These are phyloP conservation scores for Embiotoca jacksoni DNA, from an alignment of 2,113 vertebrate species.

Conservation along the genomic window DNA sequence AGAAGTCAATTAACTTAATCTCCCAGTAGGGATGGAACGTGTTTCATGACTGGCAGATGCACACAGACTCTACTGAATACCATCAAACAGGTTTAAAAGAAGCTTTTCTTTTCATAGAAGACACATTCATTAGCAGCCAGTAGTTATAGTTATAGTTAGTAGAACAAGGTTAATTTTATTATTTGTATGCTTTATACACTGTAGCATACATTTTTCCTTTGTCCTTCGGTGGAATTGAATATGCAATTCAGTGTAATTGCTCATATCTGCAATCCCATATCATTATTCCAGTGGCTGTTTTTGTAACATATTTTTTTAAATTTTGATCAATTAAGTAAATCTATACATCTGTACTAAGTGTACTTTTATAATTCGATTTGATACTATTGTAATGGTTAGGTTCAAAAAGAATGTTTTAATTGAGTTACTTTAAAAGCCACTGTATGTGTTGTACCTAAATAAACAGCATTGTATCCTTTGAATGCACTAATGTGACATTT, in stretches of 20 bases:
- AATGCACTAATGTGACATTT: no score
- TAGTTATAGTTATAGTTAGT: neutral
- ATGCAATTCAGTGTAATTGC: neutral
- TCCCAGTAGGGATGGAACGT: neutral
- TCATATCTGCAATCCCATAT: neutral
- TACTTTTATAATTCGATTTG: no score
- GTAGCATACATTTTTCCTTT: neutral
- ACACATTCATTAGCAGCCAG: slow-evolving; percentile 9
- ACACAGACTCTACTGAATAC: slow-evolving; percentile 10
- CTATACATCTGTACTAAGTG: no score
- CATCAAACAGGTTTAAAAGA: slow-evolving; percentile 35
- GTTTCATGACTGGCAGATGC: neutral
- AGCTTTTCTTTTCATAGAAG: slow-evolving; percentile 21
- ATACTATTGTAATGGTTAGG: no score
- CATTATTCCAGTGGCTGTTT: neutral
- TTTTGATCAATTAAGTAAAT: no score
- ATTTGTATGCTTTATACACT: slow-evolving; percentile 17
- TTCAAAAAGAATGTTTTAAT: no score
- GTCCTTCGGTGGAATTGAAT: slow-evolving; percentile 8
- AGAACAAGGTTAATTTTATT: slow-evolving; percentile 25
- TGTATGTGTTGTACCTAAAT: no score
- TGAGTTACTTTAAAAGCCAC: no score
- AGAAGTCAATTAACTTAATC: slow-evolving; percentile 15
- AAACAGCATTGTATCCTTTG: no score
- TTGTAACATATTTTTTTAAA: no score